These are phyloP conservation scores for Drosophila demipolita DNA, from an alignment of 2,888 invertebrate genomes.

Conservation along the genomic window DNA sequence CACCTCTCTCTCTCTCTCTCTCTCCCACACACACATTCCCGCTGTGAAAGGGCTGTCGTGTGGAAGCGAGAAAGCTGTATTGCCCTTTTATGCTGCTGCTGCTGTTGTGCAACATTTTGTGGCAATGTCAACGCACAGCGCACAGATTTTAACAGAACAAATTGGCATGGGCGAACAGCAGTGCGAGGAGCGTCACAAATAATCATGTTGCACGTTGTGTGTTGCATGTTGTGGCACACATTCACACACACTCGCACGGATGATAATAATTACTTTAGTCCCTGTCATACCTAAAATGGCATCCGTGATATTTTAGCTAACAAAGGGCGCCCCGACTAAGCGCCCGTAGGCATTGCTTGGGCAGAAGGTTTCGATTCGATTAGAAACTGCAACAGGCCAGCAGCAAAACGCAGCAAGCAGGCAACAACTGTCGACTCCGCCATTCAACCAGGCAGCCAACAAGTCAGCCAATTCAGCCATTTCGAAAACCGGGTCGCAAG, in stretches of 20 bases:
- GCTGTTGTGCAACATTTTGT: slow-evolving; percentile 78
- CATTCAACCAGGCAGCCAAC: slow-evolving; percentile 17
- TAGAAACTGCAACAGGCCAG: slow-evolving; percentile 83
- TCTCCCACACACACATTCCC: not conserved
- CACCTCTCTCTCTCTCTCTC: slow-evolving; percentile 2
- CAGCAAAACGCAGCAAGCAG: slow-evolving; percentile 77
- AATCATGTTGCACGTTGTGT: slow-evolving; percentile 65
- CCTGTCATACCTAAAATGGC: slow-evolving; percentile 25
- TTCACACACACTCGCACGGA: slow-evolving; percentile 6
- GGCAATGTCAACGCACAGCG: slow-evolving; percentile 56
- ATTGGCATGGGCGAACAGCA: slow-evolving; percentile 71
- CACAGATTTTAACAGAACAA: slow-evolving; percentile 83
- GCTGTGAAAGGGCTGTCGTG: slow-evolving; percentile 27
- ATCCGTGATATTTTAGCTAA: slow-evolving; percentile 68
- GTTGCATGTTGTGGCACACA: slow-evolving; percentile 47
- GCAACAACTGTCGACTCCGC: slow-evolving; percentile 28
- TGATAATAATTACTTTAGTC: slow-evolving; percentile 39
- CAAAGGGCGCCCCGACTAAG: slow-evolving; percentile 62
- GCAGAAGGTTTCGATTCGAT: slow-evolving; percentile 85
- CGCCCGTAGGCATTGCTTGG: slow-evolving; percentile 78
- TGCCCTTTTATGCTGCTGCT: slow-evolving; percentile 6
- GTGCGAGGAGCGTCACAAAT: slow-evolving; percentile 7
- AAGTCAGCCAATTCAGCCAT: slow-evolving; percentile 21
- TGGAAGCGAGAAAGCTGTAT: slow-evolving; percentile 29
- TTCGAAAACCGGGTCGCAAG: slow-evolving; percentile 56